A percentile compares a stretch with the other conserved stretches of the same genome.
Evolutionary conservation across 2,113 vertebrate species (phyloP).

Genomic region (Xenopus laevis): DNA sequence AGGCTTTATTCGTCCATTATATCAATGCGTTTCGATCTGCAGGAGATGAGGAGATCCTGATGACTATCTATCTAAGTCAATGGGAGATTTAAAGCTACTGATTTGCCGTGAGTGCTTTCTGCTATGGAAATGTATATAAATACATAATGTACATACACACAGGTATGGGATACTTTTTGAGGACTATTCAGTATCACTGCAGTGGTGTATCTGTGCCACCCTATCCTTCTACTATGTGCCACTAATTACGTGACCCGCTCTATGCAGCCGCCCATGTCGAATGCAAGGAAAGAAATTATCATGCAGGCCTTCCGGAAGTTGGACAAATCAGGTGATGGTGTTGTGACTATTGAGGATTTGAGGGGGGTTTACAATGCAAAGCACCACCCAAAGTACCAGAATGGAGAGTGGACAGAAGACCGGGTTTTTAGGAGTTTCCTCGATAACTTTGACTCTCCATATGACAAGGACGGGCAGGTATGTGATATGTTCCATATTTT

Average conservation of each 20-base stretch:
- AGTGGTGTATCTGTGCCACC: too few relatives aligned
- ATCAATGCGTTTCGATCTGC: too few relatives aligned
- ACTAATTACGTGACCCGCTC: slow-evolving; percentile 17
- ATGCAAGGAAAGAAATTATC: slow-evolving; percentile 82
- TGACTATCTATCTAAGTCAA: too few relatives aligned
- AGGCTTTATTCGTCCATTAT: too few relatives aligned
- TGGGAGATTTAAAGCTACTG: too few relatives aligned
- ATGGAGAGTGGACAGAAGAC: slow-evolving; percentile 93
- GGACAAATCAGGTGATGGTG: slow-evolving; percentile 83
- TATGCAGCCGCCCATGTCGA: slow-evolving; percentile 88
- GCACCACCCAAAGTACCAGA: slow-evolving; percentile 88
- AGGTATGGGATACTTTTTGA: too few relatives aligned
- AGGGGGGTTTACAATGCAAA: slow-evolving; percentile 75
- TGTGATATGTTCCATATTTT: slow-evolving; percentile 41
- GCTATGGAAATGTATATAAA: too few relatives aligned
- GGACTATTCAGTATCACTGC: too few relatives aligned
- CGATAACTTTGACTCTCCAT: slow-evolving; percentile 88
- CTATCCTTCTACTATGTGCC: too few relatives aligned
- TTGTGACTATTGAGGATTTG: slow-evolving; percentile 90
- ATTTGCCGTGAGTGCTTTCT: too few relatives aligned
- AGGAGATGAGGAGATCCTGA: too few relatives aligned
- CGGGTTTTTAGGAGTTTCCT: slow-evolving; percentile 87
- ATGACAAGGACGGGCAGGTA: slow-evolving; percentile 91
- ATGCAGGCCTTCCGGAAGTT: slow-evolving; percentile 85
- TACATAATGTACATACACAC: too few relatives aligned